Conservation (phyloP, 2,888 invertebrate species). For the Lithophane semibrunnea region DNA sequence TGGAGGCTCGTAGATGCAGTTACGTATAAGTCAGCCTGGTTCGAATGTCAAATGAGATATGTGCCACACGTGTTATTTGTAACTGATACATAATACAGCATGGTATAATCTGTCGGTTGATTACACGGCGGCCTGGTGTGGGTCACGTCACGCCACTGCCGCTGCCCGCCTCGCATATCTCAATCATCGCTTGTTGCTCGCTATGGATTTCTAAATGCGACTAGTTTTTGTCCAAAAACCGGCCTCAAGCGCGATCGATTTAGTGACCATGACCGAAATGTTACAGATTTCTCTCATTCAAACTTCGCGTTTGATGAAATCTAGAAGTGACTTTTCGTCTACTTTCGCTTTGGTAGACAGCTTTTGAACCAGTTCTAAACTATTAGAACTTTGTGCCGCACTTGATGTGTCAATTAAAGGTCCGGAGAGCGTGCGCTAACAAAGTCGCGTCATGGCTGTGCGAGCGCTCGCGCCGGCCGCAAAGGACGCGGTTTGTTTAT, state of each 20-base stretch:
- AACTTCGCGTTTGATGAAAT: constrained; percentile 45
- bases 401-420: constrained; percentile 55
- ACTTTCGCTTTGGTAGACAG: constrained; percentile 45
- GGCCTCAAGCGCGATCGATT: constrained; percentile 69
- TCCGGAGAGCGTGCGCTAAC: constrained; percentile 53
- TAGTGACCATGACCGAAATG: constrained; percentile 76
- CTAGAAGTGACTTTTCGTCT: constrained; percentile 20
- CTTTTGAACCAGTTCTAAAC: constrained; percentile 26
- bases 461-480: constrained; percentile 71
- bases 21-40: constrained; percentile 49
- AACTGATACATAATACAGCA: constrained; percentile 64
- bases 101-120: constrained; percentile 64
- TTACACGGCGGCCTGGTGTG: constrained; percentile 50
- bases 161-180: constrained; percentile 24
- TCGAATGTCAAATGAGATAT: constrained; percentile 64
- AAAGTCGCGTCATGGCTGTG: constrained; percentile 58
- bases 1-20: constrained; percentile 47
- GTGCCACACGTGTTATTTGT: constrained; percentile 67
- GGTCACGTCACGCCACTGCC: constrained; percentile 40
- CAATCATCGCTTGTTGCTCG: constrained; percentile 53
- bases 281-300: constrained; percentile 62
- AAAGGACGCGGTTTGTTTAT: constrained; percentile 89
- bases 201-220: constrained; percentile 67
- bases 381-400: constrained; percentile 21
- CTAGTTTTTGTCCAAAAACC: constrained; percentile 76